These are phyloP conservation scores for Scrobipalpa atriplicella DNA, from an alignment of 2,888 invertebrate genomes.

Conservation along the genomic window DNA sequence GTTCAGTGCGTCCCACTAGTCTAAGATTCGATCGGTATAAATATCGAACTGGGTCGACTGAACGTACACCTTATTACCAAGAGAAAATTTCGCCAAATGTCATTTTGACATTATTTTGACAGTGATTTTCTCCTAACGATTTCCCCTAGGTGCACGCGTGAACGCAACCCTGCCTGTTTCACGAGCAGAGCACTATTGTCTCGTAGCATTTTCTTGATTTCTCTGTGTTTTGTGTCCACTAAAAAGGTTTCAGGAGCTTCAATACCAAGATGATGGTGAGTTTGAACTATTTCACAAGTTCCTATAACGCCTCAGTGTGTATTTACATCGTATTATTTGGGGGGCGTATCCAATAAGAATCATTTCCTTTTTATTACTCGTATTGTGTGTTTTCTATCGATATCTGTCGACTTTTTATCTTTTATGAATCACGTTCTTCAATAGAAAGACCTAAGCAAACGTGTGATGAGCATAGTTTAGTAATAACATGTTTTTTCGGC, in stretches of 20 bases:
- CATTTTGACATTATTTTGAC: too few relatives aligned
- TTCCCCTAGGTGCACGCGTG: too few relatives aligned
- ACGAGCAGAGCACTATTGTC: not conserved
- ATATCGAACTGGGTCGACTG: too few relatives aligned
- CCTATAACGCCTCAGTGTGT: not conserved
- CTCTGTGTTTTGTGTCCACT: not conserved
- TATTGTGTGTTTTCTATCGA: conserved; percentile 29
- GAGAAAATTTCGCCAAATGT: too few relatives aligned
- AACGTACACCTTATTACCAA: too few relatives aligned
- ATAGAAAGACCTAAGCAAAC: not conserved
- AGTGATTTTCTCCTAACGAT: too few relatives aligned
- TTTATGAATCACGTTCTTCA: conserved; percentile 20
- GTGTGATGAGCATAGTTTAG: not conserved
- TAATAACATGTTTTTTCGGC: not conserved
- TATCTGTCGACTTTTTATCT: conserved; percentile 4
- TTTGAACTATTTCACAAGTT: conserved; percentile 26
- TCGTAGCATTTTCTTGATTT: not conserved
- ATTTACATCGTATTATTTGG: conserved; percentile 34
- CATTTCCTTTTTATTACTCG: conserved; percentile 14
- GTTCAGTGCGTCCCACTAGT: too few relatives aligned
- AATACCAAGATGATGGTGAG: conserved; percentile 64
- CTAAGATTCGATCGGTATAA: too few relatives aligned
- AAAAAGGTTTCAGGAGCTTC: not conserved
- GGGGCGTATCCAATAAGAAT: conserved; percentile 53
- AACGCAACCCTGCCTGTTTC: too few relatives aligned